Conservation (phyloP, 1,140 invertebrate genomes). For the Drosophila lacteicornis region DNA sequence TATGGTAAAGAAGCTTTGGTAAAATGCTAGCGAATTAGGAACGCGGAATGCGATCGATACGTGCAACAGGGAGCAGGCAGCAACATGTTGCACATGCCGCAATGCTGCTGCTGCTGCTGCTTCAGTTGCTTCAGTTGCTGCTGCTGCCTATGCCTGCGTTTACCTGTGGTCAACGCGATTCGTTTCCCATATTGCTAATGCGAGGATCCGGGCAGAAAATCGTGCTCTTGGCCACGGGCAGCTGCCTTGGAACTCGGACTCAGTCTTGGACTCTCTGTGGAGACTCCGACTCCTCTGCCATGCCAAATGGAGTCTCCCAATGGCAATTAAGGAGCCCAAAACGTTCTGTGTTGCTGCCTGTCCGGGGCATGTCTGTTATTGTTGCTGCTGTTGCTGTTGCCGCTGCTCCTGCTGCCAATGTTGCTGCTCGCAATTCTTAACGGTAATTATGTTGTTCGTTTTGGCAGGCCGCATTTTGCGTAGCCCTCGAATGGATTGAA, state of each 20-base stretch:
- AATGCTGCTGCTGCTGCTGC: conserved; percentile 61
- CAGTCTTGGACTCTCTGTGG: conserved; percentile 16
- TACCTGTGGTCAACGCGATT: conserved; percentile 73
- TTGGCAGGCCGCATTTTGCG: conserved; percentile 71
- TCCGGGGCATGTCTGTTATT: conserved; percentile 45
- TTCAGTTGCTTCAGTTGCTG: background rate
- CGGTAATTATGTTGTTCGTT: conserved; percentile 84
- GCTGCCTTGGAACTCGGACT: conserved; percentile 12
- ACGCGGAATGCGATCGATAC: conserved; percentile 83
- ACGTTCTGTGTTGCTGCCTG: conserved; percentile 62
- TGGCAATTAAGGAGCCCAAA: conserved; percentile 82
- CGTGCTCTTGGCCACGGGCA: conserved; percentile 58
- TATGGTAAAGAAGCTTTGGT: conserved; percentile 75
- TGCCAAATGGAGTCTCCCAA: conserved; percentile 73
- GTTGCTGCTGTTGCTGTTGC: conserved; percentile 20
- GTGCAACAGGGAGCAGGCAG: conserved; percentile 63
- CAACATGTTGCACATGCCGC: conserved; percentile 80
- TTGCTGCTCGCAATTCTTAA: conserved; percentile 74
- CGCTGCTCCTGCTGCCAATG: conserved; percentile 18
- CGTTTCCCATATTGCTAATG: conserved; percentile 84
- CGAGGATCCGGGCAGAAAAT: conserved; percentile 46
- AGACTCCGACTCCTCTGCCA: conserved; percentile 14
- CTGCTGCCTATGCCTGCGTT: conserved; percentile 17
- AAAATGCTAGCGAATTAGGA: conserved; percentile 82
- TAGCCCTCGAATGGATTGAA: conserved; percentile 52